A percentile compares a stretch with the other conserved stretches of the same genome.
These are phyloP conservation scores for Andricus curvator DNA, from an alignment of 2,888 invertebrate genomes.

Conservation along the genomic window DNA sequence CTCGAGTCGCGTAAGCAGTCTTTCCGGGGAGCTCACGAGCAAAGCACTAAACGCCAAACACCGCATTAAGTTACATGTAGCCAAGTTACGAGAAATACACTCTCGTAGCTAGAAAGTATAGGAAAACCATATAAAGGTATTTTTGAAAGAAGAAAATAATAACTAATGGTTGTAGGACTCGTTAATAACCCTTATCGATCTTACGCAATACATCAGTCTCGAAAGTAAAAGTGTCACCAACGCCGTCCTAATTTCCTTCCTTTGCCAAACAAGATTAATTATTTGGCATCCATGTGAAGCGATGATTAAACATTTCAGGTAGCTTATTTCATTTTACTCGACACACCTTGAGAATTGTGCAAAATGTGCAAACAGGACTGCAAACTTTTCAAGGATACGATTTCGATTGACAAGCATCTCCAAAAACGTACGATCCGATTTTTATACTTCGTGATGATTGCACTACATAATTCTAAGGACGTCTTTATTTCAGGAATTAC, in stretches of 20 bases:
- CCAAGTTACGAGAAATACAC: neutral
- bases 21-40: slow-evolving; percentile 13
- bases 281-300: slow-evolving; percentile 27
- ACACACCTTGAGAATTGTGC: slow-evolving; percentile 1
- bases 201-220: slow-evolving; percentile 36
- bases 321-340: neutral
- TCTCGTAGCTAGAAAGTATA: slow-evolving; percentile 2
- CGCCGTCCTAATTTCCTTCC: slow-evolving; percentile 19
- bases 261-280: slow-evolving; percentile 14
- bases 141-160: neutral
- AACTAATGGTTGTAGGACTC: neutral
- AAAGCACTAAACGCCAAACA: slow-evolving; percentile 27
- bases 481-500: slow-evolving; percentile 4
- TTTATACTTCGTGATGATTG: neutral
- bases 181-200: slow-evolving; percentile 9
- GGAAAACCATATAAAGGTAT: neutral
- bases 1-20: slow-evolving; percentile 16
- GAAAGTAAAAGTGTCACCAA: slow-evolving; percentile 13
- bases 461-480: slow-evolving; percentile 7
- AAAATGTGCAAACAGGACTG: slow-evolving; percentile 22
- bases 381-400: neutral
- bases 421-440: neutral
- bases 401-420: neutral
- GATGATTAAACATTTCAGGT: slow-evolving; percentile 3
- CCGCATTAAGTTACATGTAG: neutral